phyloP scores from a whole-genome alignment of 2,888 invertebrate genomes.

The Dasypogon diadema region DNA sequence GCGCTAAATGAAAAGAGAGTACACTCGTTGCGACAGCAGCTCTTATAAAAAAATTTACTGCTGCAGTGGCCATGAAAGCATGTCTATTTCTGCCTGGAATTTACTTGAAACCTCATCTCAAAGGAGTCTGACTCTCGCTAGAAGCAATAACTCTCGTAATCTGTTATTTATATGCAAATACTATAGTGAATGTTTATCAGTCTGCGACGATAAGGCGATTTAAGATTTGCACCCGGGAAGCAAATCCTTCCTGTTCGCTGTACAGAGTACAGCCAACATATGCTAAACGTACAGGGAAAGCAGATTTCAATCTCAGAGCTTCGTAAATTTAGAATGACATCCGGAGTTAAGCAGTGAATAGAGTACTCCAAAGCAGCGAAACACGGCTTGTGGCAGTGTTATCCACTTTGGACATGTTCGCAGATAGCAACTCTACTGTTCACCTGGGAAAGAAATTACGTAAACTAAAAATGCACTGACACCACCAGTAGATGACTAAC shows the following conservation, averaged over 20 bases:
- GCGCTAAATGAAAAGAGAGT: neutral
- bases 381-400: slow-evolving; percentile 17
- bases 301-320: slow-evolving; percentile 48
- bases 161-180: slow-evolving; percentile 43
- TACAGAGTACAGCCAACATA: slow-evolving; percentile 3
- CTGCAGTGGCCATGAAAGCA: slow-evolving; percentile 4
- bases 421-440: neutral
- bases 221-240: neutral
- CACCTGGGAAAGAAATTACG: slow-evolving; percentile 8
- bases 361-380: neutral
- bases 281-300: slow-evolving; percentile 27
- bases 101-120: slow-evolving; percentile 11
- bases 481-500: neutral
- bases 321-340: slow-evolving; percentile 52
- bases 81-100: neutral
- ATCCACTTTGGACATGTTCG: slow-evolving; percentile 18
- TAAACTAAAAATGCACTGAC: slow-evolving; percentile 20
- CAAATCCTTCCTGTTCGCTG: neutral
- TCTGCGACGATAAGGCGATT: slow-evolving; percentile 17
- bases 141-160: slow-evolving; percentile 1
- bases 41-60: neutral
- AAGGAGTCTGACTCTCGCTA: neutral
- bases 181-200: slow-evolving; percentile 1
- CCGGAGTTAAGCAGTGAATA: neutral
- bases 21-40: neutral